phyloP scores from a whole-genome alignment of 2,888 invertebrate species.

The Rhyacophila evoluta region DNA sequence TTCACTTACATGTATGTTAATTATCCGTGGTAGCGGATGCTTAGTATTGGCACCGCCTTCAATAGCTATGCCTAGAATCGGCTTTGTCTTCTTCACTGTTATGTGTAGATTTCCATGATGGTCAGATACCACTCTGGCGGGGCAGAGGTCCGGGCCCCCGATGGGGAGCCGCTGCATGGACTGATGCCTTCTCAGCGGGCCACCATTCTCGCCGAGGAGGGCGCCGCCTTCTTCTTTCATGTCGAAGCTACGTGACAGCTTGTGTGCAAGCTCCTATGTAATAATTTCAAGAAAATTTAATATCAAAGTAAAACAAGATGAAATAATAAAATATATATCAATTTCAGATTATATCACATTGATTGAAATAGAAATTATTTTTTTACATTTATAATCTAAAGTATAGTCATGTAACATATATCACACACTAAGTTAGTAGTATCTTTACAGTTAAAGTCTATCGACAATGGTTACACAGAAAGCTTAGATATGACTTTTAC shows the following conservation, averaged over 20 bases:
- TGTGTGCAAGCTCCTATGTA: conserved; percentile 85
- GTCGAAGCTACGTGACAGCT: conserved; percentile 87
- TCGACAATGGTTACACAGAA: too few relatives aligned
- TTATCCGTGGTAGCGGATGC: conserved; percentile 94
- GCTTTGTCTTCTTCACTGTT: conserved; percentile 92
- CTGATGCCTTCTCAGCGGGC: conserved; percentile 78
- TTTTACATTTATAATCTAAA: too few relatives aligned
- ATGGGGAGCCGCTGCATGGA: conserved; percentile 81
- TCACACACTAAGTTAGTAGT: too few relatives aligned
- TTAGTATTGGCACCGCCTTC: conserved; percentile 97
- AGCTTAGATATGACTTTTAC: too few relatives aligned
- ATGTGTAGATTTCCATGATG: conserved; percentile 90
- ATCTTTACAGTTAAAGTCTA: too few relatives aligned
- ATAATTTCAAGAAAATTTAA: background rate
- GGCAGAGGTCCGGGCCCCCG: conserved; percentile 70
- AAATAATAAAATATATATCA: too few relatives aligned
- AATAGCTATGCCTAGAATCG: conserved; percentile 95
- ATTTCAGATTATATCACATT: too few relatives aligned
- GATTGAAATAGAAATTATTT: too few relatives aligned
- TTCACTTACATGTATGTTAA: conserved; percentile 91
- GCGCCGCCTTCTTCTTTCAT: conserved; percentile 87
- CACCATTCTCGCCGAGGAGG: conserved; percentile 73
- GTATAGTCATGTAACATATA: too few relatives aligned
- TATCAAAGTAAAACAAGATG: background rate
- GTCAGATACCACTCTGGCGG: conserved; percentile 81